Evolutionary conservation across 2,888 invertebrate species (phyloP), one percentile per base, ranked within the genome.

Genomic region (Hipparchia semele): DNA sequence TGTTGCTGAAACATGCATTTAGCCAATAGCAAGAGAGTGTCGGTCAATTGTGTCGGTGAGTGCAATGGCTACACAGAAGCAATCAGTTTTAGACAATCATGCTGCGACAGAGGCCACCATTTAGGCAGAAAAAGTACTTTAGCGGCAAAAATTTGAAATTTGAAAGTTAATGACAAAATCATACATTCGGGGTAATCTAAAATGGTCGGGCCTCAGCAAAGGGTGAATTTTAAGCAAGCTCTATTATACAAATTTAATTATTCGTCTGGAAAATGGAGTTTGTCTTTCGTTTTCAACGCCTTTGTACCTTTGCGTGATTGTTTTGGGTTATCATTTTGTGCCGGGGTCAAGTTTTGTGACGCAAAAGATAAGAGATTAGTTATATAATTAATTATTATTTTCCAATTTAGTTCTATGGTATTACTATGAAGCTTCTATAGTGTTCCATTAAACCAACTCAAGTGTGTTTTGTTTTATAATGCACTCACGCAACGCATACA

Each of bases 141-240:
- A 12, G 56, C 2, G 53, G 65, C 53, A 53, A 65, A 67, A 71
- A 62, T 68, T 33, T 33, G 51, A 53, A 65, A 64, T 56, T 68
- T 56, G 70, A 68, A 69, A 76, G 73, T 74, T 74, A 75, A 72
- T 73, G 71, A 75, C 61, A 72, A 73, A 72, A 74, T 71, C 72
- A 73, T 75, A 73, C 46, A 71, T 68, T 73, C 69, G 23, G 67
- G 67, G 67, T 68, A 73, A 76, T 75, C 70, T 68, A 68, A 74
- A 75, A 68, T 68, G 23, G 70, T 72, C 61, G 71, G 73, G 68
- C 65, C 71, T 60, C 68, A 33, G 61, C 70, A 73, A 74, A 80
- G 84, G 84, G 84, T 84, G 84, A 84, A 84, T 84, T 83, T 82
- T 82, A 82, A 83, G 75, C 71, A 76, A 75, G 79, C 70, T 75